A percentile compares a stretch with the other conserved stretches of the same genome.
Evolutionary conservation across 2,888 invertebrate genomes (phyloP).

Genomic region (Perizoma affinitatum): DNA sequence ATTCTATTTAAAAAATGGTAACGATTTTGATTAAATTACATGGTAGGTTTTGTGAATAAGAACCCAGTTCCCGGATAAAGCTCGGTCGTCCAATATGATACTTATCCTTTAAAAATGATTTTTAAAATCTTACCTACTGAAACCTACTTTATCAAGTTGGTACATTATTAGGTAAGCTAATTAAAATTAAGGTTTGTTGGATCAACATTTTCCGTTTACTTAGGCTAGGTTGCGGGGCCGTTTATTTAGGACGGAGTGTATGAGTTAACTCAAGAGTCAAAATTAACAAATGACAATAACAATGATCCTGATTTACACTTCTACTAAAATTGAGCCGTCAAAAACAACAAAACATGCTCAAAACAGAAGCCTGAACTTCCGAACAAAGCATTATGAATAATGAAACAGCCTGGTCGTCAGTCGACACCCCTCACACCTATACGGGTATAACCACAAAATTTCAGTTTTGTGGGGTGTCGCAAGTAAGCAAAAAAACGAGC

Average conservation of each 20-base stretch:
- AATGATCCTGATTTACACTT: conserved; percentile 34
- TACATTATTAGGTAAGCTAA: conserved; percentile 13
- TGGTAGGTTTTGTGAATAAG: too few relatives aligned
- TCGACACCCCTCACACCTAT: conserved; percentile 30
- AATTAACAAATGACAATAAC: conserved; percentile 31
- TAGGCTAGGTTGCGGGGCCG: conserved; percentile 28
- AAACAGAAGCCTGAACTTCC: conserved; percentile 64
- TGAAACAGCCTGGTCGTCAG: conserved; percentile 68
- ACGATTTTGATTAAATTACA: too few relatives aligned
- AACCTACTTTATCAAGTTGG: not conserved
- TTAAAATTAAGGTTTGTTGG: conserved; percentile 25
- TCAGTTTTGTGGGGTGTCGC: conserved; percentile 59
- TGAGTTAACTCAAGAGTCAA: conserved; percentile 24
- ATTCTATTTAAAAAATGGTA: too few relatives aligned
- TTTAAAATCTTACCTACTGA: too few relatives aligned
- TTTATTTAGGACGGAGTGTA: conserved; percentile 40
- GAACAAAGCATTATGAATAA: conserved; percentile 81
- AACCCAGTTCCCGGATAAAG: too few relatives aligned
- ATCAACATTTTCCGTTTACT: conserved; percentile 31
- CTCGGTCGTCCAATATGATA: too few relatives aligned
- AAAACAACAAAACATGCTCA: conserved; percentile 67
- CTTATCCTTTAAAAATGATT: too few relatives aligned
- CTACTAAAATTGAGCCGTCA: conserved; percentile 59
- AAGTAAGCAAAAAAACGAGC: conserved; percentile 67
- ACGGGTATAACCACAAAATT: conserved; percentile 53